These are phyloP conservation scores for Malurus elegans DNA, from an alignment of 2,113 vertebrate genomes.

Conservation along the genomic window DNA sequence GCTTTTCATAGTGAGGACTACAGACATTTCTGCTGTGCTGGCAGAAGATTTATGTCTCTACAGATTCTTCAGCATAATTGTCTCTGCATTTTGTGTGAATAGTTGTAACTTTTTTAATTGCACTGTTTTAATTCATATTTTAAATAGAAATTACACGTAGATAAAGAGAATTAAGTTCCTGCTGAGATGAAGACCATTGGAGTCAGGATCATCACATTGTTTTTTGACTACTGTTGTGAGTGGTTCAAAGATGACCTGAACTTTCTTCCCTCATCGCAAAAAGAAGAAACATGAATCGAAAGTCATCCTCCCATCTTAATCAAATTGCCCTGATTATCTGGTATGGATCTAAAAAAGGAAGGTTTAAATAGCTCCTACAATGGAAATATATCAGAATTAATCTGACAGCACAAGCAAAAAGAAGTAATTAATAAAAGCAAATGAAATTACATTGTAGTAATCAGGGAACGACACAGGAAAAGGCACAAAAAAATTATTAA, in stretches of 20 bases:
- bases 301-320: conserved; percentile 1
- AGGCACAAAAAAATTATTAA: neutral
- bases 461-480: neutral
- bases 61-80: neutral
- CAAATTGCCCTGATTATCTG: neutral
- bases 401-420: conserved; percentile 38
- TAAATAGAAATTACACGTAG: neutral
- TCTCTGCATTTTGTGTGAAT: neutral
- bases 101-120: neutral
- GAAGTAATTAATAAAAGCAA: conserved; percentile 50
- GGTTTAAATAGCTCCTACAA: conserved; percentile 19
- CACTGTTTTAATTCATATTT: neutral
- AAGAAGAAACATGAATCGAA: conserved; percentile 16
- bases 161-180: neutral
- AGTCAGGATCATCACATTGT: neutral
- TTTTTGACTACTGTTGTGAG: neutral
- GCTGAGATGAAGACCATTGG: neutral
- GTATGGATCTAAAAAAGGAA: neutral
- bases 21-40: neutral
- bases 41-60: conserved; percentile 4
- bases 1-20: neutral
- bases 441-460: conserved; percentile 41
- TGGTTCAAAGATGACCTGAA: conserved; percentile 4
- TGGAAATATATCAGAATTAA: conserved; percentile 49
- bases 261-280: neutral